These are phyloP conservation scores for Apostichopus parvimensis DNA, from an alignment of 35 echinoderm and acorn worm species.

Conservation along the genomic window DNA sequence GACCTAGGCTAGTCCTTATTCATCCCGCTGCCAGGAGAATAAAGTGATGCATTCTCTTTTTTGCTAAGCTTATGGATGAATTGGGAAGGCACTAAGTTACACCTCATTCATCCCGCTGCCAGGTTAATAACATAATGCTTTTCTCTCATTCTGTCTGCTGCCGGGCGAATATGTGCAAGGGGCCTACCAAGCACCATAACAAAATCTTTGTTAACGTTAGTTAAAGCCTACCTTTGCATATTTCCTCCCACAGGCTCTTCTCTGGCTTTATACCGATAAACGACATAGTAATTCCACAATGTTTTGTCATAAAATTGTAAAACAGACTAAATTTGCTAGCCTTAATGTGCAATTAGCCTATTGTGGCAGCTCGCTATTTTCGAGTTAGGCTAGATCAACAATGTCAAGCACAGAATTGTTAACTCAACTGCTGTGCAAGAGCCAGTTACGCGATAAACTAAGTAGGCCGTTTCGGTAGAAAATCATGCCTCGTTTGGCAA, in stretches of 20 bases:
- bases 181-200: too few species aligned
- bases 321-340: background rate
- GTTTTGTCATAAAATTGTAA: background rate
- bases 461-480: background rate
- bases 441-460: background rate
- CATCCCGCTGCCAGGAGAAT: too few species aligned
- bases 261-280: slow-evolving; percentile 56
- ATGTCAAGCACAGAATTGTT: background rate
- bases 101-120: too few species aligned
- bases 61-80: too few species aligned
- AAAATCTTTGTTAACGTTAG: too few species aligned
- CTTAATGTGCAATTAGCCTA: background rate
- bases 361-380: background rate
- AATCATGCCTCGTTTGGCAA: background rate
- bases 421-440: background rate
- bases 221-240: slow-evolving; percentile 55
- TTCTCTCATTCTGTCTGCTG: background rate
- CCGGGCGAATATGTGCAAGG: background rate
- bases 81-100: too few species aligned
- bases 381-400: background rate
- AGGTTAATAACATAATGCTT: too few species aligned
- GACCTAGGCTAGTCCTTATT: too few species aligned
- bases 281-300: background rate
- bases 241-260: slow-evolving; percentile 57
- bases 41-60: too few species aligned